Evolutionary conservation across 1,140 invertebrate genomes (phyloP).

Genomic region (Ips nitidus): DNA sequence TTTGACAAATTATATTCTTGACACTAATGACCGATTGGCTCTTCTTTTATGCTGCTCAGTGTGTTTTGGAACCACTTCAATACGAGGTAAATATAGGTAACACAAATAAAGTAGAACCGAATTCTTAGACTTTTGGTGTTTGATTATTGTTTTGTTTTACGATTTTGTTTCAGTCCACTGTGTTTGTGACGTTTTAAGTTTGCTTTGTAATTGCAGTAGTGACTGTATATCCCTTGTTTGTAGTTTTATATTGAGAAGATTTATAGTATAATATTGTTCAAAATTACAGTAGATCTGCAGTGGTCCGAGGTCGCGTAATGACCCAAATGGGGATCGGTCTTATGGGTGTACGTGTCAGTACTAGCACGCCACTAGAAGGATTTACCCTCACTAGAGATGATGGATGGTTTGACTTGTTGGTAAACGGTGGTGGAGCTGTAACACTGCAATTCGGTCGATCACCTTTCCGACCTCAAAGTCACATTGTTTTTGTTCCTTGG

Average conservation of each 20-base stretch:
- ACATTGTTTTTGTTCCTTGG: conserved; percentile 94
- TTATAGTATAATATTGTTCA: too few relatives aligned
- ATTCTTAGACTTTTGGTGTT: not conserved
- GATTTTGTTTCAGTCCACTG: conserved; percentile 32
- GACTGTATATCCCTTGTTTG: too few relatives aligned
- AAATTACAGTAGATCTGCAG: conserved; percentile 82
- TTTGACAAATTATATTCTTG: too few relatives aligned
- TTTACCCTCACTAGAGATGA: conserved; percentile 91
- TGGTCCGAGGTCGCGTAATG: conserved; percentile 90
- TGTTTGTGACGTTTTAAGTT: conserved; percentile 35
- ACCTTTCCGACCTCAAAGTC: conserved; percentile 86
- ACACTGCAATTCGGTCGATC: conserved; percentile 91
- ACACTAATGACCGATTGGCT: too few relatives aligned
- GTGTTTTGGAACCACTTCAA: conserved; percentile 98
- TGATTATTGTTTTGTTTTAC: conserved; percentile 9
- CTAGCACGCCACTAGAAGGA: conserved; percentile 85
- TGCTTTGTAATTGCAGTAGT: conserved; percentile 19
- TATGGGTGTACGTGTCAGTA: conserved; percentile 91
- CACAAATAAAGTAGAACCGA: not conserved
- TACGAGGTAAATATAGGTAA: conserved; percentile 75
- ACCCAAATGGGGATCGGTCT: conserved; percentile 88
- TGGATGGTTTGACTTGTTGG: conserved; percentile 94
- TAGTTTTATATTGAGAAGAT: too few relatives aligned
- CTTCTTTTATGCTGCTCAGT: conserved; percentile 76
- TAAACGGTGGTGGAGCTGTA: conserved; percentile 95